Evolutionary conservation across 30 jellyfish, hydroid and myxozoan species (phyloP), one percentile per base, ranked within the genome.

Genomic region (Pelagia noctiluca): DNA sequence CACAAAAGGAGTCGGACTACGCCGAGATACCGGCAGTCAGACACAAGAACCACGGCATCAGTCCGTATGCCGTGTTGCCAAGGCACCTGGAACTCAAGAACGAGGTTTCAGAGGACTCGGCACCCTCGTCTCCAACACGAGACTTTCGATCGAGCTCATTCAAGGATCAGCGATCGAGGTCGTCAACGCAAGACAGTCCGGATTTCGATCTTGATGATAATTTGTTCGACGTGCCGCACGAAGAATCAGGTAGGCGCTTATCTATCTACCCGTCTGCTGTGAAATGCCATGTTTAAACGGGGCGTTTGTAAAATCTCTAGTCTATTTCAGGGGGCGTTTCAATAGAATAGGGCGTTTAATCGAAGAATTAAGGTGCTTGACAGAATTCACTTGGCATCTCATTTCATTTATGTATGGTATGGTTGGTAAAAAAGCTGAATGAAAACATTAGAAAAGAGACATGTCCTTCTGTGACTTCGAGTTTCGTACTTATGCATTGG

Each of bases 161-260:
- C 34, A 77, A 52, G 50, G 90, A 74, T 13, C 86, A 47, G 37
- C 61, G 96, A 21, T 93, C 98, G 13, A 63, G 96, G 1, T 81
- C 96, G 1, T 93, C 98, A 18, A 88, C 96, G 5, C 89, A 75
- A 26, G 95, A 89, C 30, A 93, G 98, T 52, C 88, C 86, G 19
- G 93, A 75, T 11, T 94, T 83, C 13, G 88, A 75, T 34, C 34
- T 31, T n/a, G 83, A 71, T 23, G 89, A 66, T 33, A 57, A 25
- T 24, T 16, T 67, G 13, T 86, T 86, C 72, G 49, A 38, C 0
- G 92, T 93, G 13, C 97, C 92, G 10, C 98, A 93, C 52, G 98
- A 93, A 65, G 87, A 42, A 2, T 49, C 92, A 30, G 98, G 98
- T n/a, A n/a, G n/a, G n/a, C n/a, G n/a, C n/a, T n/a, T n/a, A n/a